Evolutionary conservation across 2,888 invertebrate species (phyloP).

Genomic region (Philereme transversata): DNA sequence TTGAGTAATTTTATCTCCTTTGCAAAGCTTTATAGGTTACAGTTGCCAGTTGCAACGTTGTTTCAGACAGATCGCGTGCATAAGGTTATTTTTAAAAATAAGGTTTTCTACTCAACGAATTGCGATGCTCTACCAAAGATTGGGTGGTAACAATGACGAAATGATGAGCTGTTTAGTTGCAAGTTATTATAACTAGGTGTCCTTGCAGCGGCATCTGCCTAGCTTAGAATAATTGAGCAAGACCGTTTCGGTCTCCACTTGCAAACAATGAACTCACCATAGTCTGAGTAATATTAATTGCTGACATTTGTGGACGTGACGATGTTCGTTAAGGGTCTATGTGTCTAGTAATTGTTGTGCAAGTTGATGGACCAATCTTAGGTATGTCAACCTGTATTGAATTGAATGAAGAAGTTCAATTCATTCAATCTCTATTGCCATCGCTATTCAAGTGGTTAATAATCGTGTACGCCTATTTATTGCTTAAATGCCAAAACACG

Average conservation of each 20-base stretch:
- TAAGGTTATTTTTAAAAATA: neutral
- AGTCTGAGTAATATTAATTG: slow-evolving; percentile 70
- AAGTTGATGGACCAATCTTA: slow-evolving; percentile 18
- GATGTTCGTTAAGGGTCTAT: slow-evolving; percentile 49
- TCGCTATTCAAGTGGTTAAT: neutral
- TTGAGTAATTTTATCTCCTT: neutral
- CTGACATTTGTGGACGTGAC: slow-evolving; percentile 50
- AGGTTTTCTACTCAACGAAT: neutral
- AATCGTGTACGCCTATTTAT: too few relatives aligned
- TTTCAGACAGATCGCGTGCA: neutral
- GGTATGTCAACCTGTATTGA: neutral
- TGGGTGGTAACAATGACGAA: neutral
- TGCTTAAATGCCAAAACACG: too few relatives aligned
- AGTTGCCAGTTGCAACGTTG: neutral
- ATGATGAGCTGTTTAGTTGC: slow-evolving; percentile 10
- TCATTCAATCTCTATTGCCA: neutral
- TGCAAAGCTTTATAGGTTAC: neutral
- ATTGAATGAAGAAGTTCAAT: slow-evolving; percentile 1
- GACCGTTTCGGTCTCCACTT: slow-evolving; percentile 65
- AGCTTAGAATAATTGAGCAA: slow-evolving; percentile 64
- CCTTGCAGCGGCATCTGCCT: slow-evolving; percentile 61
- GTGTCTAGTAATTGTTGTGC: slow-evolving; percentile 29
- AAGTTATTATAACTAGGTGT: slow-evolving; percentile 38
- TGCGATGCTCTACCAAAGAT: neutral
- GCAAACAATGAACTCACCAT: slow-evolving; percentile 79